These are phyloP conservation scores for Pleuronectes platessa DNA, from an alignment of 2,113 vertebrate genomes.

Conservation along the genomic window DNA sequence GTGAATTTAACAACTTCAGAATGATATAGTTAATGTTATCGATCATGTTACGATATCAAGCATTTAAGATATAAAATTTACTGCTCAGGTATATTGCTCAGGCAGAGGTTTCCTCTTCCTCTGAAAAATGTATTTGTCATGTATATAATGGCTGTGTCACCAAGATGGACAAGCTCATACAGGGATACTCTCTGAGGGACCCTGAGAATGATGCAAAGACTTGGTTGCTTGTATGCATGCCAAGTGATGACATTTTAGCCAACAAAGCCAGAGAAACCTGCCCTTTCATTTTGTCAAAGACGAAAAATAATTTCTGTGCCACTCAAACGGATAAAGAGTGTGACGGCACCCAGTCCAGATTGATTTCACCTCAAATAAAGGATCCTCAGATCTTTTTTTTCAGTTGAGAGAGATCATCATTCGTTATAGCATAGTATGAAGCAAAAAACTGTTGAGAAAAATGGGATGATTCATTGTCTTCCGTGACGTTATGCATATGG, in stretches of 20 bases:
- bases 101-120: neutral
- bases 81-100: neutral
- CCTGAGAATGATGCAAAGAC: constrained; percentile 61
- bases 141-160: constrained; percentile 62
- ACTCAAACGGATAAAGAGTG: constrained; percentile 60
- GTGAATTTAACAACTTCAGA: neutral
- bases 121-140: constrained; percentile 55
- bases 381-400: constrained; percentile 49
- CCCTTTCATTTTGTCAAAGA: constrained; percentile 69
- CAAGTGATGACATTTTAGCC: constrained; percentile 76
- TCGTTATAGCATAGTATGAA: constrained; percentile 24
- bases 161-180: constrained; percentile 44
- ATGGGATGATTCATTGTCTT: neutral
- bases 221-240: constrained; percentile 49
- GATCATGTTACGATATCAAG: neutral
- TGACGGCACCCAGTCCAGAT: constrained; percentile 52
- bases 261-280: constrained; percentile 59
- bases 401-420: constrained; percentile 11
- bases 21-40: neutral
- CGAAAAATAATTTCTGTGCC: constrained; percentile 67
- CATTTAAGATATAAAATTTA: neutral
- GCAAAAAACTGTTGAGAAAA: constrained; percentile 12
- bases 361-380: constrained; percentile 64
- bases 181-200: constrained; percentile 69
- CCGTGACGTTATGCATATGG: neutral